Base-by-base conservation (phyloP, 1,140 invertebrate species). In the Drosophila takahashii region DNA sequence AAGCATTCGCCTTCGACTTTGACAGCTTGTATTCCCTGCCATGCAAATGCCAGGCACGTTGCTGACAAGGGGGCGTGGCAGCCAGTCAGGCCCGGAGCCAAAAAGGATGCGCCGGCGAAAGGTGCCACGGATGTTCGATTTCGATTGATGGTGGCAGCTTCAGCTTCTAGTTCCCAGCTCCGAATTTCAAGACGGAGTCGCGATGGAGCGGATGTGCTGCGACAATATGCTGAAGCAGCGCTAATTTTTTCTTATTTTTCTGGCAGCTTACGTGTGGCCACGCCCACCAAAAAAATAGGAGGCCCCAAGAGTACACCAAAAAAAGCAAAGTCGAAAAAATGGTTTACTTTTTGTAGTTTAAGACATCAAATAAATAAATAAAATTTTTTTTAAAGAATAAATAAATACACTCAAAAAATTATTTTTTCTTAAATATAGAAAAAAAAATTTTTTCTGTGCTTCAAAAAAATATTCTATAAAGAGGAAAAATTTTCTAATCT, bases 41-140 rank as follows among this genome's bases (percentile, higher is more conserved):
- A 81, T 81, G 72, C 52, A 81, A 77, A 86, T 86, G 83, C 83
- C 77, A 87, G 81, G 83, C 83, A 86, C 83, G 83, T 86, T 83
- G 84, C 78, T 77, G 81, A 85, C 81, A 84, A 45, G 57, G 61
- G 64, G 83, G 83, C 83, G 79, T 87, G 83, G 64, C 48, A 5
- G 32, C 60, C 34, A 29, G 66, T 37, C 27, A 16, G 41, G 44
- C 50, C 51, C 34, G 36, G 18, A 50, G 50, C 37, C 47, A 34
- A 59, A 50, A 74, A 61, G 39, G 37, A 57, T 45, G 56, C 48
- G 29, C 57, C 36, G 36, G 34, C 45, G 26, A 69, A 80, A 65
- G 66, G 76, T 73, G 76, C 42, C 65, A 58, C 52, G 60, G 71
- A 66, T 42, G 71, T 57, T 75, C 72, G 72, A 80, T 62, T 57